phyloP scores from a whole-genome alignment of 2,113 vertebrate genomes.

The Chlamydotis undulata region DNA sequence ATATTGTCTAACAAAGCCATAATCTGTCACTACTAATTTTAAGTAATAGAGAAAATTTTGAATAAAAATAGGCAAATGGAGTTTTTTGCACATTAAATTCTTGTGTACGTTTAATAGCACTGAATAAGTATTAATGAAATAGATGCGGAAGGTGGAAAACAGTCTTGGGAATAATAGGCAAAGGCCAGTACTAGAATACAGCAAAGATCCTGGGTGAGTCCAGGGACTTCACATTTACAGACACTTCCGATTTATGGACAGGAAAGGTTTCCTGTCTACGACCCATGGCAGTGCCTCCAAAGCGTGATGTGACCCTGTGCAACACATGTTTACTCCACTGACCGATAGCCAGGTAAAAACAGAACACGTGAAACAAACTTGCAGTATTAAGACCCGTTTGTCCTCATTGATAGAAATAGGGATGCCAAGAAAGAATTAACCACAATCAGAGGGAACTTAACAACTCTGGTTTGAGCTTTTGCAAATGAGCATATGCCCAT shows the following conservation, averaged over 20 bases:
- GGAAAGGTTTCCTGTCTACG: neutral
- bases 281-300: neutral
- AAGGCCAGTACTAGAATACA: neutral
- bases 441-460: neutral
- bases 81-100: neutral
- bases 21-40: constrained; percentile 40
- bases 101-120: neutral
- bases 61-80: neutral
- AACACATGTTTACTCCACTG: neutral
- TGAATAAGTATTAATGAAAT: neutral
- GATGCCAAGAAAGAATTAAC: neutral
- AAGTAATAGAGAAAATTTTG: constrained; percentile 19
- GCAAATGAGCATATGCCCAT: neutral
- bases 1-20: constrained; percentile 11
- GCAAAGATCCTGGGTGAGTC: neutral
- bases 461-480: neutral
- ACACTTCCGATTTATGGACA: neutral
- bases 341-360: neutral
- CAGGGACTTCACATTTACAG: neutral
- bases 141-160: neutral
- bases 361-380: neutral
- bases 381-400: neutral
- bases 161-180: neutral
- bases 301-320: neutral
- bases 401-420: neutral